These are phyloP conservation scores for Lithosia quadra DNA, from an alignment of 2,888 invertebrate genomes.

Conservation along the genomic window DNA sequence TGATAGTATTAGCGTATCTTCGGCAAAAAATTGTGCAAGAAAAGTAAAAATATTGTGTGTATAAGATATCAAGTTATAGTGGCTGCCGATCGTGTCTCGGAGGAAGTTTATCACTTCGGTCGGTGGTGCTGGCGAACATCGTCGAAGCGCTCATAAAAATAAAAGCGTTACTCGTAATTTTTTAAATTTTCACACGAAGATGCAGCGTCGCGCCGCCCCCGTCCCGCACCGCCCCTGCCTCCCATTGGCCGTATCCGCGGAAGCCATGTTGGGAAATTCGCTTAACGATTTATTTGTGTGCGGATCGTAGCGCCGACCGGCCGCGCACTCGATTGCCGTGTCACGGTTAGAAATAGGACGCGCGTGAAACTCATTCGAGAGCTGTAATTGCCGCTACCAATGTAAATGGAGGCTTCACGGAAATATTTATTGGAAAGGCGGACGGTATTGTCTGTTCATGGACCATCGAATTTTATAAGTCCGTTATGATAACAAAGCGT, in stretches of 20 bases:
- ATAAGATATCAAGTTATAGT: constrained; percentile 51
- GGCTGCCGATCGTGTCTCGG: constrained; percentile 55
- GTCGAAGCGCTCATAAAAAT: constrained; percentile 68
- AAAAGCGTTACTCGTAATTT: constrained; percentile 68
- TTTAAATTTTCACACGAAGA: constrained; percentile 76
- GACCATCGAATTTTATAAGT: constrained; percentile 76
- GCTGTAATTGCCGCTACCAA: constrained; percentile 58
- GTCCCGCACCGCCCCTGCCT: constrained; percentile 63
- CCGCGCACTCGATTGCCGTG: constrained; percentile 64
- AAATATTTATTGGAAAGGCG: constrained; percentile 62
- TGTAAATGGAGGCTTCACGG: constrained; percentile 52
- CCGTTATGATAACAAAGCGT: constrained; percentile 84
- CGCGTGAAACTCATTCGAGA: constrained; percentile 63
- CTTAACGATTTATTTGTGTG: constrained; percentile 81
- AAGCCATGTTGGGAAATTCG: constrained; percentile 83
- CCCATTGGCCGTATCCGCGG: constrained; percentile 70
- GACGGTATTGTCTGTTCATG: constrained; percentile 68
- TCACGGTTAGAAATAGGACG: constrained; percentile 61
- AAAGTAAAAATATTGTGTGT: constrained; percentile 24
- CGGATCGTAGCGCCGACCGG: constrained; percentile 64
- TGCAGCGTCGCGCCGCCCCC: constrained; percentile 61
- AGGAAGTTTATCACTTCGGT: constrained; percentile 56
- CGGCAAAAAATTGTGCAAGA: not conserved
- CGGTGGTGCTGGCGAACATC: constrained; percentile 55
- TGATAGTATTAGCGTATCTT: not conserved